These are phyloP conservation scores for Corvus cornix DNA, from an alignment of 2,113 vertebrate genomes.

Conservation along the genomic window DNA sequence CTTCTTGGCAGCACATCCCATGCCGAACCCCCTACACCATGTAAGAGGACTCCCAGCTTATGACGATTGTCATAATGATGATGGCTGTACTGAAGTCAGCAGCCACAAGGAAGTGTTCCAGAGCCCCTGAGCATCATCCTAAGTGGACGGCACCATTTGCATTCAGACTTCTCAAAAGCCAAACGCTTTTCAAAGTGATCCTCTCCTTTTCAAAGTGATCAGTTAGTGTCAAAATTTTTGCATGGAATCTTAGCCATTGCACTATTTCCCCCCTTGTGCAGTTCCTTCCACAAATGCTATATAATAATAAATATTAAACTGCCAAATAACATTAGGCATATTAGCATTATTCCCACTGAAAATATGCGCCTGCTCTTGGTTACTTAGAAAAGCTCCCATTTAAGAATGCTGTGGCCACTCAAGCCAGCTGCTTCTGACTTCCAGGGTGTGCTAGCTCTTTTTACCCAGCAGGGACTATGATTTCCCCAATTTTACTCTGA, in stretches of 20 bases:
- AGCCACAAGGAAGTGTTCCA: neutral
- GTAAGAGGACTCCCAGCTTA: neutral
- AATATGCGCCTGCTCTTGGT: neutral
- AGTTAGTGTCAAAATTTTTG: neutral
- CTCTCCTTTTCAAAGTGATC: neutral
- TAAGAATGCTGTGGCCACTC: neutral
- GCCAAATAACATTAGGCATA: neutral
- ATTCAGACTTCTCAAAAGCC: neutral
- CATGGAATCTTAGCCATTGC: neutral
- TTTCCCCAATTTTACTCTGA: neutral
- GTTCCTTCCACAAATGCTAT: neutral
- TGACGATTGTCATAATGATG: neutral
- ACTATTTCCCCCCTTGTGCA: neutral
- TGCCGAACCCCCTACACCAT: rapidly evolving
- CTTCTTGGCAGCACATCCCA: neutral
- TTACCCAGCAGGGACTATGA: neutral
- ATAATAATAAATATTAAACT: neutral
- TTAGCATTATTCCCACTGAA: neutral
- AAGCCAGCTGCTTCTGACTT: neutral
- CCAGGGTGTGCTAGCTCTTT: neutral
- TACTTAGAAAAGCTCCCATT: neutral
- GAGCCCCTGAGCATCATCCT: neutral
- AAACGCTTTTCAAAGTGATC: neutral
- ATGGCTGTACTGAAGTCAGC: neutral
- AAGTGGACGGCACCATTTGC: neutral